A percentile compares a stretch with the other conserved stretches of the same genome.
phyloP scores from a whole-genome alignment of 2,113 vertebrate genomes.

The Caranx melampygus region DNA sequence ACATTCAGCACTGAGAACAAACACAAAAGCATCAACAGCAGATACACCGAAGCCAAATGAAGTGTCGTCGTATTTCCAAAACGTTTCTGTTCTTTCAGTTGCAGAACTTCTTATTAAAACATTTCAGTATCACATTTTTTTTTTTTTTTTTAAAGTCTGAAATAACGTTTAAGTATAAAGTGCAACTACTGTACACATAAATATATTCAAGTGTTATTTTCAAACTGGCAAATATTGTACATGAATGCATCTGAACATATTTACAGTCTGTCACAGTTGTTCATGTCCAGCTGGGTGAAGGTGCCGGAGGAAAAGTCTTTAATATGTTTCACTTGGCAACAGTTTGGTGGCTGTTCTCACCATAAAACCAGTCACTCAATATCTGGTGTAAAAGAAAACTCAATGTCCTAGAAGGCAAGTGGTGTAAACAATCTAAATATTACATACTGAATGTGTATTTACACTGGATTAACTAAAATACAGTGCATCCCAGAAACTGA shows the following conservation, averaged over 20 bases:
- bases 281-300: slow-evolving; percentile 8
- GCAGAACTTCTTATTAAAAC: slow-evolving; percentile 29
- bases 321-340: not conserved
- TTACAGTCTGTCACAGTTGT: slow-evolving; percentile 28
- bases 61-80: slow-evolving; percentile 2
- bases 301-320: not conserved
- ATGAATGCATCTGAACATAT: slow-evolving; percentile 1
- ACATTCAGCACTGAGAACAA: slow-evolving; percentile 52
- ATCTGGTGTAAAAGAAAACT: not conserved
- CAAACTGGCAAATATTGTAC: slow-evolving; percentile 25
- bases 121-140: not conserved
- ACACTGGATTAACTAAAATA: not conserved
- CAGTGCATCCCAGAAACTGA: not conserved
- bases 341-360: not conserved
- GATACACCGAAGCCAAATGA: slow-evolving; percentile 34
- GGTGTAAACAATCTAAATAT: not conserved
- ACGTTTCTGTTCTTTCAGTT: not conserved
- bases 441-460: not conserved
- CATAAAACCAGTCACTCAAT: not conserved
- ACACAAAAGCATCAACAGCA: slow-evolving; percentile 43
- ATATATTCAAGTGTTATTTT: slow-evolving; percentile 12
- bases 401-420: not conserved
- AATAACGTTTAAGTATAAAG: slow-evolving; percentile 51
- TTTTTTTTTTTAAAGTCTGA: not conserved
- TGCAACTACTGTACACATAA: slow-evolving; percentile 38